Conservation (phyloP, 2,797 vertebrate genomes). For the Sebastolobus alascanus region DNA sequence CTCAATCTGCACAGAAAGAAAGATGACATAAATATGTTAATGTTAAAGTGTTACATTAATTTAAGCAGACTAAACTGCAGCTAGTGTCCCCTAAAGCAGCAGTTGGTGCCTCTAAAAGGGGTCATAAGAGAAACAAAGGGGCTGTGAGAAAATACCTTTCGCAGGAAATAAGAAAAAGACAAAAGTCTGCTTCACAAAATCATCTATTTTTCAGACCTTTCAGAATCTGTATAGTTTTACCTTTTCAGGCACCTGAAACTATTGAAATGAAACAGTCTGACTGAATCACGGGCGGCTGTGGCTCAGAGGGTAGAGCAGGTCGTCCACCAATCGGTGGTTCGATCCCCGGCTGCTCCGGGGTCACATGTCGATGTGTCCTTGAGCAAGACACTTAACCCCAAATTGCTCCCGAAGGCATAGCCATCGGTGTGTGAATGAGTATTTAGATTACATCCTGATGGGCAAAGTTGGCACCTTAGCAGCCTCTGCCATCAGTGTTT, state of each 20-base stretch:
- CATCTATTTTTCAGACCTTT: background rate
- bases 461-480: too few species aligned
- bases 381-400: too few species aligned
- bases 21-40: background rate
- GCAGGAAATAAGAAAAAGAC: background rate
- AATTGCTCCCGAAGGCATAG: too few species aligned
- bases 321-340: too few species aligned
- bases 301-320: too few species aligned
- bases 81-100: background rate
- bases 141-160: too few species aligned
- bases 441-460: too few species aligned
- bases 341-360: too few species aligned
- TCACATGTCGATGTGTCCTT: too few species aligned
- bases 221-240: background rate
- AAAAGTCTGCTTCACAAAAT: background rate
- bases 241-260: background rate
- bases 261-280: background rate
- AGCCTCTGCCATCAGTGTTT: too few species aligned
- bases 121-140: background rate
- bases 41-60: background rate
- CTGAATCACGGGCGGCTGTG: too few species aligned
- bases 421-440: too few species aligned
- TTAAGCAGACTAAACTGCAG: background rate
- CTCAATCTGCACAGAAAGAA: conserved; percentile 85
- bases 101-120: background rate